These are phyloP conservation scores for Sesamia inferens DNA, from an alignment of 2,888 invertebrate species.

Conservation along the genomic window DNA sequence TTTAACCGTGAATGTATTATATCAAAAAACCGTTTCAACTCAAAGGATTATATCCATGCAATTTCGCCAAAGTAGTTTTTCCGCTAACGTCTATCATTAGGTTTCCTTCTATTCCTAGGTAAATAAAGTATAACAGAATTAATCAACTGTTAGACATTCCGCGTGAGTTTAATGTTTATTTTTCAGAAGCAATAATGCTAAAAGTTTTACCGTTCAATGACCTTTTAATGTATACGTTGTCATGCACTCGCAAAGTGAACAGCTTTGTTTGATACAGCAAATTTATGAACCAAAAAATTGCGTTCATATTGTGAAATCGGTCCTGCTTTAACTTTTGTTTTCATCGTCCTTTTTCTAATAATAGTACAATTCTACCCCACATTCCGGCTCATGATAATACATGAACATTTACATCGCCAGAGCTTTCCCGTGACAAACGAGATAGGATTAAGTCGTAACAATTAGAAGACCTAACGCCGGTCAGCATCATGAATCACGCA, in stretches of 20 bases:
- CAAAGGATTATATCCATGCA: background rate
- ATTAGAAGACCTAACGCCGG: slow-evolving; percentile 51
- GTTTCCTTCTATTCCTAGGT: slow-evolving; percentile 17
- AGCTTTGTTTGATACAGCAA: slow-evolving; percentile 2
- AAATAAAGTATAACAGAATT: slow-evolving; percentile 10
- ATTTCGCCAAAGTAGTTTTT: slow-evolving; percentile 4
- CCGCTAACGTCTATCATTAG: slow-evolving; percentile 24
- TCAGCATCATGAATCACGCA: slow-evolving; percentile 55
- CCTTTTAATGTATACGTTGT: background rate
- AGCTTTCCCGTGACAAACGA: slow-evolving; percentile 52
- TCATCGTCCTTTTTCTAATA: slow-evolving; percentile 10
- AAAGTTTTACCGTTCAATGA: slow-evolving; percentile 9
- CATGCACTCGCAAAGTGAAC: background rate
- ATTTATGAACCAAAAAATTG: background rate
- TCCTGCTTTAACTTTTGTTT: background rate
- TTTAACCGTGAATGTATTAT: background rate
- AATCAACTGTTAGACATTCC: slow-evolving; percentile 28
- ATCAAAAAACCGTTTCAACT: background rate
- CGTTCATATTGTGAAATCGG: background rate
- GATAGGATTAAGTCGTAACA: slow-evolving; percentile 50
- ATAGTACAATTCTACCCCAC: slow-evolving; percentile 14
- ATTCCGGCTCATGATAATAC: slow-evolving; percentile 37
- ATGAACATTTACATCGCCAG: slow-evolving; percentile 34
- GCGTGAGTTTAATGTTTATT: slow-evolving; percentile 14
- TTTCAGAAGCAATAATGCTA: slow-evolving; percentile 25